phyloP scores from a whole-genome alignment of 2,797 vertebrate species.

The Lutjanus campechanus region DNA sequence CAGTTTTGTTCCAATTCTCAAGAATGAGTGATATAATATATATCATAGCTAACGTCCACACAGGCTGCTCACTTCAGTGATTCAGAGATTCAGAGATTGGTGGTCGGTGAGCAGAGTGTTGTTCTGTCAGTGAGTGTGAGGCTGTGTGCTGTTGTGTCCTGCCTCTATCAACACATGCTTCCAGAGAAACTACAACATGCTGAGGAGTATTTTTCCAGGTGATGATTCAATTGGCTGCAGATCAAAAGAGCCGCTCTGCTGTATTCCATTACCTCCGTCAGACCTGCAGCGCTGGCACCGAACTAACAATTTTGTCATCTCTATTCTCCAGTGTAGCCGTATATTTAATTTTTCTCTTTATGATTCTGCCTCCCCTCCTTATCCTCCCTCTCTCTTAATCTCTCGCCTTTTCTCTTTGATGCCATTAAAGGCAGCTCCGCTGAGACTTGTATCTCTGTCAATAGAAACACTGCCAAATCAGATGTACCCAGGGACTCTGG shows the following conservation, averaged over 20 bases:
- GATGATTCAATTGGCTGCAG: slow-evolving; percentile 70
- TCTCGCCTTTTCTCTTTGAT: slow-evolving; percentile 51
- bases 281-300: slow-evolving; percentile 62
- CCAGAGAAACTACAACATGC: slow-evolving; percentile 11
- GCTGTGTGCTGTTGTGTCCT: neutral
- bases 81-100: neutral
- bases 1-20: no score
- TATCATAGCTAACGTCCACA: no score
- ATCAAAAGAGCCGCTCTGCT: slow-evolving; percentile 50
- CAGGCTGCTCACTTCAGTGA: neutral
- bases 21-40: no score
- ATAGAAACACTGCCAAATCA: slow-evolving; percentile 68
- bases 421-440: slow-evolving; percentile 57
- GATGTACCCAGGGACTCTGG: slow-evolving; percentile 57
- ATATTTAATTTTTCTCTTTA: slow-evolving; percentile 41
- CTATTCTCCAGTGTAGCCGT: slow-evolving; percentile 17
- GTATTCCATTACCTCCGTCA: slow-evolving; percentile 65
- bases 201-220: slow-evolving; percentile 68
- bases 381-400: slow-evolving; percentile 32
- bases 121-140: neutral
- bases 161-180: slow-evolving; percentile 6
- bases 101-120: neutral
- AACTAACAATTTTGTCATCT: slow-evolving; percentile 44
- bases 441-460: slow-evolving; percentile 62
- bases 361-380: slow-evolving; percentile 13